phyloP scores from a whole-genome alignment of 2,113 vertebrate genomes.

The Seriola dumerili region DNA sequence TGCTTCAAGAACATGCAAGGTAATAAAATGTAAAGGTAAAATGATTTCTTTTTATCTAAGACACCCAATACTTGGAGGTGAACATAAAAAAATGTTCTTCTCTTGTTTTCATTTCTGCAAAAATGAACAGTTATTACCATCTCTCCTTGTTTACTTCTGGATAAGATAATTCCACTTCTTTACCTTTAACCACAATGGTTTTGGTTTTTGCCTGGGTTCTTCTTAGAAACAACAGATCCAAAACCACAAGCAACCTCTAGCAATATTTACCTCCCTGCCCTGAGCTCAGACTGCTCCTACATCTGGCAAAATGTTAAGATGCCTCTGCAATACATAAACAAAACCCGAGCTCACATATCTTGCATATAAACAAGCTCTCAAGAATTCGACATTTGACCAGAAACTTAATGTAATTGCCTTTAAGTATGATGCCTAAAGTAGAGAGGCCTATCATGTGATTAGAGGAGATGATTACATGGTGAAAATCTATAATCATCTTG shows the following conservation, averaged over 20 bases:
- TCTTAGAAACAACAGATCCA: neutral
- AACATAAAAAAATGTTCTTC: neutral
- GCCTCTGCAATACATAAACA: constrained; percentile 55
- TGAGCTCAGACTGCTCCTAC: constrained; percentile 7
- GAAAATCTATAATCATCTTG: constrained; percentile 49
- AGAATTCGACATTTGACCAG: constrained; percentile 34
- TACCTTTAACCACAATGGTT: neutral
- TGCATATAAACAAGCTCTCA: constrained; percentile 26
- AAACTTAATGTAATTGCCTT: constrained; percentile 27
- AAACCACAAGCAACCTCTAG: constrained; percentile 19
- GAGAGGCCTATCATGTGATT: constrained; percentile 35
- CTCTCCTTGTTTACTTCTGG: neutral
- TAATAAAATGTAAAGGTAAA: too few relatives aligned
- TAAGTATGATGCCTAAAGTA: constrained; percentile 32
- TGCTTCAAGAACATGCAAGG: too few relatives aligned
- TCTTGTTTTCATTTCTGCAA: neutral
- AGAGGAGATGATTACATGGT: constrained; percentile 29
- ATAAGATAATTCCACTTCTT: constrained; percentile 10
- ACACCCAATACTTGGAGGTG: neutral
- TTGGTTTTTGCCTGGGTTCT: neutral
- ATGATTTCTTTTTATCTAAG: neutral
- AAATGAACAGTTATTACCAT: neutral
- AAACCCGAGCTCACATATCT: constrained; percentile 41
- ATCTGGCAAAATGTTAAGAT: constrained; percentile 46
- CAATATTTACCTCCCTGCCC: constrained; percentile 16